A percentile compares a stretch with the other conserved stretches of the same genome.
Evolutionary conservation across 2,888 invertebrate genomes (phyloP).

Genomic region (Helicoverpa assulta): DNA sequence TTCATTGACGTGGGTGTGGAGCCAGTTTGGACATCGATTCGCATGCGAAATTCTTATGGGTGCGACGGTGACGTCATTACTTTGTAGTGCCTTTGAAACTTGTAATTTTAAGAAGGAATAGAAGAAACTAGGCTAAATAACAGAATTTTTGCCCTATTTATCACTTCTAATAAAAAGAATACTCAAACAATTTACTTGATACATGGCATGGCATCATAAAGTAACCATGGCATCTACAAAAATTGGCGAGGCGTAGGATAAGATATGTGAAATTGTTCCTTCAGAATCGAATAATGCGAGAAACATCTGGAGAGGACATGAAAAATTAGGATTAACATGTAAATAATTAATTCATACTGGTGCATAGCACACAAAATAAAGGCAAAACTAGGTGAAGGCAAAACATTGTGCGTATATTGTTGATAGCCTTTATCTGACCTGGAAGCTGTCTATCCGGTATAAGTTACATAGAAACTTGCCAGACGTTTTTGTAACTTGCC

Average conservation of each 20-base stretch:
- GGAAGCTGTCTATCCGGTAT: conserved; percentile 36
- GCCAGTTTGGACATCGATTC: conserved; percentile 12
- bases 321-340: no score
- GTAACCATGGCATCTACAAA: no score
- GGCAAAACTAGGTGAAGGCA: conserved; percentile 23
- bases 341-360: not conserved
- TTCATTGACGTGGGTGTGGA: conserved; percentile 5
- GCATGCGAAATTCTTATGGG: conserved; percentile 11
- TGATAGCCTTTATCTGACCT: conserved; percentile 41
- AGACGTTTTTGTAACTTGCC: conserved; percentile 11
- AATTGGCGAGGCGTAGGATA: no score
- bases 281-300: no score
- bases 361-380: conserved; percentile 5
- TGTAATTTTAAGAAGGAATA: not conserved
- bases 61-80: conserved; percentile 7
- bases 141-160: no score
- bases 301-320: no score
- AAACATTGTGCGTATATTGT: conserved; percentile 6
- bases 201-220: no score
- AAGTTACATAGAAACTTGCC: conserved; percentile 7
- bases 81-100: not conserved
- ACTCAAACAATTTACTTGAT: no score
- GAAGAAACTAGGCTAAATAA: no score
- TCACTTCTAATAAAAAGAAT: no score
- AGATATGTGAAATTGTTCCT: no score